phyloP scores from a whole-genome alignment of 2,113 vertebrate species.

The Chionodraco myersi region DNA sequence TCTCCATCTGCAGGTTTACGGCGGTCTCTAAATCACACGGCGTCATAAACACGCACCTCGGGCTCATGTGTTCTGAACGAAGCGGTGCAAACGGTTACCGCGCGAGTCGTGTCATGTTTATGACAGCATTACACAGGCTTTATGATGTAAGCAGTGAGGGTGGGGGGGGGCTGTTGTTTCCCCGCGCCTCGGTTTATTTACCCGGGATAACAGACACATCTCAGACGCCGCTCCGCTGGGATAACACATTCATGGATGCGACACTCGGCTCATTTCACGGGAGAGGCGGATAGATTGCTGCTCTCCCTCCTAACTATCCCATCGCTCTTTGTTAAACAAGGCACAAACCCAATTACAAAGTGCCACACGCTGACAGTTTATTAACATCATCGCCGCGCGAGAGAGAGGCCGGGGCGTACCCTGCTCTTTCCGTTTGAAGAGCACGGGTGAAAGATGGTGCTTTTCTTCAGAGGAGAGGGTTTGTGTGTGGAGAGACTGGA shows the following conservation, averaged over 20 bases:
- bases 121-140: slow-evolving; percentile 65
- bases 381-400: slow-evolving; percentile 72
- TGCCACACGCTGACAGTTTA: slow-evolving; percentile 79
- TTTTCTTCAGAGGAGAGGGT: slow-evolving; percentile 39
- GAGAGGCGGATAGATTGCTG: slow-evolving; percentile 72
- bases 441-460: slow-evolving; percentile 66
- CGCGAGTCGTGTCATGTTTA: slow-evolving; percentile 64
- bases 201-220: slow-evolving; percentile 73
- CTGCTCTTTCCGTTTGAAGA: slow-evolving; percentile 67
- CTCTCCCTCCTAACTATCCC: slow-evolving; percentile 77
- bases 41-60: slow-evolving; percentile 34
- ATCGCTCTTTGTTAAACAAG: slow-evolving; percentile 84
- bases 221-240: slow-evolving; percentile 63
- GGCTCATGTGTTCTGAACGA: slow-evolving; percentile 62
- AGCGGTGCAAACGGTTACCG: slow-evolving; percentile 49
- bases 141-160: slow-evolving; percentile 61
- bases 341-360: slow-evolving; percentile 81
- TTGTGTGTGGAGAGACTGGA: slow-evolving; percentile 43
- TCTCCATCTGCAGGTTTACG: slow-evolving; percentile 14
- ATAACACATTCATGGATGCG: slow-evolving; percentile 71
- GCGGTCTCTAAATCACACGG: slow-evolving; percentile 47
- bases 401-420: slow-evolving; percentile 24
- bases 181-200: slow-evolving; percentile 63
- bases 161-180: slow-evolving; percentile 6
- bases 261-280: slow-evolving; percentile 76